Base-by-base conservation (phyloP, 2,888 invertebrate genomes). In the Napeogenes sylphis region DNA sequence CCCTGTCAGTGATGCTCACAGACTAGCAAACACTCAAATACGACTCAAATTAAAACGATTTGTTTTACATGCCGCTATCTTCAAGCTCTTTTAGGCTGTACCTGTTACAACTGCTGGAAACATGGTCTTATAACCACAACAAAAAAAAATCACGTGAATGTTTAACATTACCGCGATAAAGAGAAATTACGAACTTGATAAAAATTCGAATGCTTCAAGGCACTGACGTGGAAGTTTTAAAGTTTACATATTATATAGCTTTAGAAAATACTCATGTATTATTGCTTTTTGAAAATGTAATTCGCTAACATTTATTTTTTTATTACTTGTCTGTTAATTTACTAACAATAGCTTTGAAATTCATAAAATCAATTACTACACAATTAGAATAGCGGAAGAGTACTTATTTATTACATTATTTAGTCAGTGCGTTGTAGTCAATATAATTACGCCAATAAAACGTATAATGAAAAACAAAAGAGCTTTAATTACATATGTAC, bases 1-100 rank as follows among this genome's bases (percentile, higher is more conserved):
- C 79, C 87, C 90, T 87, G 84, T 85, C 90, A 89, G 88, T 87
- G 89, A 89, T 87, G 87, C 88, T 87, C 85, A 85, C 85, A 90
- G 89, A 90, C 90, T 89, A 90, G 89, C 87, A 86, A 78, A 80
- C 87, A 89, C 87, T 84, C 86, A 80, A 75, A 64, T 71, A 70
- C 66, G 71, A 69, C 68, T 70, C 64, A 67, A 66, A 70, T 59
- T 60, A 69, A 62, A 69, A 65, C 60, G 60, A 58, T 67, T 59
- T 62, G 62, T 63, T 67, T 64, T 47, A 62, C 63, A 67, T 47
- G 59, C 60, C 60, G 60, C 65, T 67, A 65, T 66, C 59, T 59
- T 65, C 57, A 65, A 68, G 63, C 68, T 69, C 70, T 63, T 65
- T 62, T 62, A 66, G 59, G 60, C 60, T 56, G 46, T 58, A 59